Percentiles rank a stretch among this genome's conserved stretches.
Conservation (phyloP, 2,888 invertebrate genomes). For the Cephus runcator region DNA sequence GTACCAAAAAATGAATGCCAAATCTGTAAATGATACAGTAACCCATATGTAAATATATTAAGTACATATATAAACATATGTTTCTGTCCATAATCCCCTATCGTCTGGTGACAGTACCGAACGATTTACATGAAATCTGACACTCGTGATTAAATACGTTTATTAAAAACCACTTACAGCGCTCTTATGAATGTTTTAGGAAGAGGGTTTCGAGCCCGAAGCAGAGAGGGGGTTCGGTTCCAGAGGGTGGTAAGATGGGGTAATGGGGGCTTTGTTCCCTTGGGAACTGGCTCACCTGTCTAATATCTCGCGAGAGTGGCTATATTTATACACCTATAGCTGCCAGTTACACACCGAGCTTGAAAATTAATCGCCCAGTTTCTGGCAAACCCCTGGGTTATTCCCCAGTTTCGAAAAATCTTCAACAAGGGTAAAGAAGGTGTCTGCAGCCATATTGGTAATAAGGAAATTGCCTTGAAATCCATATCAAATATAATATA, state of each 20-base stretch:
- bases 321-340: slow-evolving; percentile 38
- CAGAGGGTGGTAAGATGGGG: slow-evolving; percentile 48
- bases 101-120: slow-evolving; percentile 34
- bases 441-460: background rate
- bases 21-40: background rate
- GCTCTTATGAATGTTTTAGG: slow-evolving; percentile 57
- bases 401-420: background rate
- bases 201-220: slow-evolving; percentile 30
- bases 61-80: background rate
- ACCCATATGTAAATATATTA: background rate
- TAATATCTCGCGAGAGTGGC: slow-evolving; percentile 58
- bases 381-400: background rate
- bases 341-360: slow-evolving; percentile 26
- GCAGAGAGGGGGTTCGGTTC: slow-evolving; percentile 26
- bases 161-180: slow-evolving; percentile 59
- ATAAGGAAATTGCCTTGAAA: background rate
- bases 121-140: slow-evolving; percentile 52
- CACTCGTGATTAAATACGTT: slow-evolving; percentile 59
- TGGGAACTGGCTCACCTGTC: slow-evolving; percentile 61
- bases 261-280: slow-evolving; percentile 62
- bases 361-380: slow-evolving; percentile 45
- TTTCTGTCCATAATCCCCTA: slow-evolving; percentile 23
- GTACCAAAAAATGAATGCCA: background rate
- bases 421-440: background rate
- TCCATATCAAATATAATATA: background rate